Conservation (phyloP, 2,113 vertebrate species). For the Strix aluco region DNA sequence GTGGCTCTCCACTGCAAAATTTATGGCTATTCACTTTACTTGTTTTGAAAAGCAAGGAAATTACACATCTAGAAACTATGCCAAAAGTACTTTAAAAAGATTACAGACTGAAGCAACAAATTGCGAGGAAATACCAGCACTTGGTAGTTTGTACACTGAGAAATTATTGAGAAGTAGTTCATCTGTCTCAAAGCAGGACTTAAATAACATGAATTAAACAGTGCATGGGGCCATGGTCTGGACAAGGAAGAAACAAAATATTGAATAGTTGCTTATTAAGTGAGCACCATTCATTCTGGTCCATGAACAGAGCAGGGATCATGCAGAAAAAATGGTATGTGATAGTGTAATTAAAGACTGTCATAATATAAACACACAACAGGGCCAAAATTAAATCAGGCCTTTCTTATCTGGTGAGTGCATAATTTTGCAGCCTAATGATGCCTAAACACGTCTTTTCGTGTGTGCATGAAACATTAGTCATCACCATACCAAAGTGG, state of each 20-base stretch:
- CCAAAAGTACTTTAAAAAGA: not conserved
- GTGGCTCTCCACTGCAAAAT: not conserved
- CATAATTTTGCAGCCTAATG: not conserved
- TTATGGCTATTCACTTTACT: not conserved
- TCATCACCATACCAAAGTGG: not conserved
- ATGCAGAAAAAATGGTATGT: not conserved
- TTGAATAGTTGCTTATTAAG: not conserved
- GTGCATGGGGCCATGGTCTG: not conserved
- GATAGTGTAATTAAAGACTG: not conserved
- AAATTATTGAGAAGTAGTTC: not conserved
- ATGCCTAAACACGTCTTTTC: not conserved
- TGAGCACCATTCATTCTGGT: not conserved
- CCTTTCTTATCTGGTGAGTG: not conserved
- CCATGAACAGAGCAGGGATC: not conserved
- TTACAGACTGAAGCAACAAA: not conserved
- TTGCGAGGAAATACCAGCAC: not conserved
- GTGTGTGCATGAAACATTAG: not conserved
- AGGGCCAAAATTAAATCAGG: not conserved
- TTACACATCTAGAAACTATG: not conserved
- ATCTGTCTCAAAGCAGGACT: not conserved
- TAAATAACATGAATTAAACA: not conserved
- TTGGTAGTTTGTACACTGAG: not conserved
- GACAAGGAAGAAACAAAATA: slow-evolving; percentile 11
- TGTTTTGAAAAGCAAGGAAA: not conserved
- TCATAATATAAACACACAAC: not conserved